Base-by-base conservation (phyloP, 2,888 invertebrate genomes). In the Xestia sexstrigata region DNA sequence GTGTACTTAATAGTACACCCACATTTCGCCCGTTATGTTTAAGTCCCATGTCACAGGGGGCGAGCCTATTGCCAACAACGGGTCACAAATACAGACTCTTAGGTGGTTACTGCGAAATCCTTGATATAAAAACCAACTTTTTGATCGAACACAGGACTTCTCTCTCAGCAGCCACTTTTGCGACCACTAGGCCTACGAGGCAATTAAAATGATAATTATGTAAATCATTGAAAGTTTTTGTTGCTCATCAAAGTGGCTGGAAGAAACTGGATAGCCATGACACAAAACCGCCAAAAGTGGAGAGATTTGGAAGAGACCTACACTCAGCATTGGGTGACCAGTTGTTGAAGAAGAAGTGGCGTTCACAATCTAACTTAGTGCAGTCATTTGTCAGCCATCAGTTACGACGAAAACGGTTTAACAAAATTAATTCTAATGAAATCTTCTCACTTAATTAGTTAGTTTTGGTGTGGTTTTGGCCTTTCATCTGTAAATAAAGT, bases 401-500 rank as follows among this genome's bases (percentile, higher is more conserved):
- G 9, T 55, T 11, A 68, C 15, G 2, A 11, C 30, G 23, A 17
- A 11, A 15, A n/a, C 17, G 5, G 2, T 17, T 35, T 35, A 23
- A 68, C 1, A 17, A 15, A 58, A 26, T 20, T 30, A 35, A 8
- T 15, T 30, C 9, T 70, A 7, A 45, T 30, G 9, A 52, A 58
- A 67, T 23, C 20, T 42, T 35, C 17, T 70, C 58, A 45, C 35
- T 55, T n/a, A 70, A 35, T 74, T n/a, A 42, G 20, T 60, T 69
- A 75, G n/a, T n/a, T n/a, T n/a, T n/a, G n/a, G n/a, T n/a, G n/a
- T n/a, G n/a, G n/a, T 39, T 71, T 74, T 72, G 26, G 7, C 15
- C 77, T 83, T 42, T 85, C 52, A 71, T 71, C 26, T 74, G 52
- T 20, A 47, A 81, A 76, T 86, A 74, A 88, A 79, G 11, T 45